Base-by-base conservation (phyloP, 1,140 invertebrate genomes). In the Drosophila santomea region DNA sequence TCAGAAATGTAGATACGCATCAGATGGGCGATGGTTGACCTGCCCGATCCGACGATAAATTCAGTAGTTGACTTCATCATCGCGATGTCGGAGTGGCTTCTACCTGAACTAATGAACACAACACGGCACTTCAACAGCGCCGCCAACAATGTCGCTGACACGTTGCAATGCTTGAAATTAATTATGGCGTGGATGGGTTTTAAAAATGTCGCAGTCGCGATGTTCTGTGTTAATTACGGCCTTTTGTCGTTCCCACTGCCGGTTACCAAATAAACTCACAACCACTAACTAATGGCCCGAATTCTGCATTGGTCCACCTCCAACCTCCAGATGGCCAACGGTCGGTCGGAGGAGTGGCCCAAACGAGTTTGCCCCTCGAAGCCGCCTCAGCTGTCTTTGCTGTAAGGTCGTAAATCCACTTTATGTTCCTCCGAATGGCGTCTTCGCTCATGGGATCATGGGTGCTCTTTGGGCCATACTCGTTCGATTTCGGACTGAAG, bases 191-290 rank as follows among this genome's bases (percentile, higher is more conserved):
- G 67, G 83, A 88, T 66, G 82, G 75, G 50, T 83, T 77, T 77
- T 69, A 41, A 77, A 76, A 76, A 76, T 44, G 55, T 59, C 63
- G 36, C 36, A 44, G 54, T 50, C 39, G 62, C 79, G 62, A 58
- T 88, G 82, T 80, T 89, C 66, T 51, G 52, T 47, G 61, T 83
- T 86, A 89, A 86, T 86, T 88, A 83, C 62, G 62, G 69, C 79
- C 79, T 88, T 83, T 69, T 73, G 66, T 82, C 50, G 60, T 48
- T 54, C 51, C 50, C 66, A 58, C 60, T 64, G 47, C 43, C 36
- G 32, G 35, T 56, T 43, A 64, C 57, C 32, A 58, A 32, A 56
- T 32, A 52, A 38, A 32, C 61, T 63, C 17, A 1, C 0, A 28
- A n/a, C 60, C 45, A 68, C 69, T 51, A 75, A 72, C 50, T 64